These are phyloP conservation scores for Virgularia gustaviana DNA, from an alignment of 92 coral and sea anemone species.

Conservation along the genomic window DNA sequence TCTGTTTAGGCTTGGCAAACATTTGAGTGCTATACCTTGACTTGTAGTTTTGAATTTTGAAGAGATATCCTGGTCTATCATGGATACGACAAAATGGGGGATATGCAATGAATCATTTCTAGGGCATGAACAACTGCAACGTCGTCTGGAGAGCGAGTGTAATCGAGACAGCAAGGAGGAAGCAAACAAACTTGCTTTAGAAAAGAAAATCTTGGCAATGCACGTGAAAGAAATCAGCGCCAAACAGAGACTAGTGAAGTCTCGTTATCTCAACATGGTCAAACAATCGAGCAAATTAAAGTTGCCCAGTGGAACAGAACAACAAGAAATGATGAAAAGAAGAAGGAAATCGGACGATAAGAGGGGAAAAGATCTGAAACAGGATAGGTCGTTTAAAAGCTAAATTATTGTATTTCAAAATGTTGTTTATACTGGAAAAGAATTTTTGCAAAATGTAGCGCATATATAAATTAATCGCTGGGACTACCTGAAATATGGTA, in stretches of 20 bases:
- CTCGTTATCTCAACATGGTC: constrained; percentile 10
- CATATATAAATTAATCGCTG: not conserved
- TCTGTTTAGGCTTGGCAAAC: no score
- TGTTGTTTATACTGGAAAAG: no score
- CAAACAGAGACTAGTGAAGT: constrained; percentile 11
- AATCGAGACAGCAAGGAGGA: not conserved
- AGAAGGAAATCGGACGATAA: not conserved
- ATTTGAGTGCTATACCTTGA: no score
- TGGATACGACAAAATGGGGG: no score
- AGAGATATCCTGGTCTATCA: no score
- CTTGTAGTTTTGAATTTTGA: no score
- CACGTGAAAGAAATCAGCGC: constrained; percentile 11
- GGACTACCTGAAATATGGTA: not conserved
- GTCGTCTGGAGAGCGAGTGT: not conserved
- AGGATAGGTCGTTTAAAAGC: no score
- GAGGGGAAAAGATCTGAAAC: no score
- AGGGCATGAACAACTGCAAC: constrained; percentile 9
- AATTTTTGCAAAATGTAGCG: no score
- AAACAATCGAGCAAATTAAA: not conserved
- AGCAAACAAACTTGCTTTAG: constrained; percentile 10
- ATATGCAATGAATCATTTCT: constrained; percentile 14
- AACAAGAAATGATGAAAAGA: no score
- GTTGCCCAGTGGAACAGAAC: no score
- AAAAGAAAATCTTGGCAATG: not conserved
- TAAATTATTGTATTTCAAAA: no score